Percentiles rank a stretch among this genome's conserved stretches.
Conservation (phyloP, 2,888 invertebrate genomes). For the Troides oblongomaculatus region DNA sequence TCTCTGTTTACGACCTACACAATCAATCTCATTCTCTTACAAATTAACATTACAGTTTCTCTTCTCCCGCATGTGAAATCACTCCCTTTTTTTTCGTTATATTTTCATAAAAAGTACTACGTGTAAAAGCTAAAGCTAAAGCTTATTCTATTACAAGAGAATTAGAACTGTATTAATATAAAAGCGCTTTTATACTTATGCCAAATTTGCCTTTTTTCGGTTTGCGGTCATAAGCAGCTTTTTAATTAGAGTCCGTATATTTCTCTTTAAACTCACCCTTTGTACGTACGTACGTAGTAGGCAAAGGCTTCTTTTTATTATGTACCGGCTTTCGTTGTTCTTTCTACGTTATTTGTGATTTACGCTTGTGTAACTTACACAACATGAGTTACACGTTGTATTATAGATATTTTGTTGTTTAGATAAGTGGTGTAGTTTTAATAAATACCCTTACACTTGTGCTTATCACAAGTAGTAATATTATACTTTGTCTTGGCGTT, state of each 20-base stretch:
- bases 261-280: constrained; percentile 11
- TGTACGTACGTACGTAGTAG: background rate
- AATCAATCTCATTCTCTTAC: too few relatives aligned
- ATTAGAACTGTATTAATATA: background rate
- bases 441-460: too few relatives aligned
- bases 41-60: too few relatives aligned
- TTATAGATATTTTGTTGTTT: too few relatives aligned
- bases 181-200: constrained; percentile 7
- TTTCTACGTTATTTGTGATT: background rate
- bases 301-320: background rate
- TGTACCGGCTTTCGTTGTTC: background rate
- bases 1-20: too few relatives aligned
- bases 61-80: background rate
- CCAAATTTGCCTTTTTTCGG: constrained; percentile 8
- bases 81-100: background rate
- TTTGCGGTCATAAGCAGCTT: constrained; percentile 5
- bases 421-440: too few relatives aligned
- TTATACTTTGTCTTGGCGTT: too few relatives aligned
- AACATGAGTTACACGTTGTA: background rate
- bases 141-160: background rate
- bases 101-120: background rate
- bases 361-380: background rate
- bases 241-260: constrained; percentile 21
- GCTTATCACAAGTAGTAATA: too few relatives aligned
- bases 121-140: background rate